Base-by-base conservation (phyloP, 2,797 vertebrate genomes). In the Pangasius djambal region DNA sequence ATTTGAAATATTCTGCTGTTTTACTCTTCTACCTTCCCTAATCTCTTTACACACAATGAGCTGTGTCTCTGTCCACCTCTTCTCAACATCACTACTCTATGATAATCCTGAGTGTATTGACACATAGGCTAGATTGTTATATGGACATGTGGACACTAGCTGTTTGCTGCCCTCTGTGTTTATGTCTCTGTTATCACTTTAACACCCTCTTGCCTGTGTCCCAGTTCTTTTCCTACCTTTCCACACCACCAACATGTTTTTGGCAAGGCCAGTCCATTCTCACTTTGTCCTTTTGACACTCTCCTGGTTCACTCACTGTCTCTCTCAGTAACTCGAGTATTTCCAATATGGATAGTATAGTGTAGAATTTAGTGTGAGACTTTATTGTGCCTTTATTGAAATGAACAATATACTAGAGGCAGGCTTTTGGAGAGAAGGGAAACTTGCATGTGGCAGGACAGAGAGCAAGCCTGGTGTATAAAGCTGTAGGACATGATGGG, bases 101-200 rank as follows among this genome's bases (percentile, higher is more conserved):
- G 87, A 91, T 90, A 88, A 88, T 86, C 72, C 90, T 88, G 74
- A 88, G 69, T n/a, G 40, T 89, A 89, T 85, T 91, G 89, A 90
- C 75, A 25, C 77, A 89, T 88, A 86, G 72, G 52, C 84, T 69
- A 79, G 74, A 89, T 91, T 92, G 87, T 87, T 91, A 89, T 91
- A 91, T 90, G 81, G 75, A 48, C 57, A 65, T 78, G 69, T 86
- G 89, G 74, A 90, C 88, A 90, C 81, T 13, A 85, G 91, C 85
- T 84, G 57, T 88, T 91, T 91, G 79, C 84, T 89, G 86, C 78
- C 86, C 70, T 91, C 50, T 85, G 48, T 86, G 83, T 89, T 91
- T 75, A 92, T 88, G 86, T 88, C 88, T 86, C 65, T 89, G 83
- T 89, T 89, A 90, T 92, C 89, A 89, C 88, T 88, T 89, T 91